These are phyloP conservation scores for Diploscapter pachys DNA, from an alignment of 1,140 invertebrate genomes.

Conservation along the genomic window DNA sequence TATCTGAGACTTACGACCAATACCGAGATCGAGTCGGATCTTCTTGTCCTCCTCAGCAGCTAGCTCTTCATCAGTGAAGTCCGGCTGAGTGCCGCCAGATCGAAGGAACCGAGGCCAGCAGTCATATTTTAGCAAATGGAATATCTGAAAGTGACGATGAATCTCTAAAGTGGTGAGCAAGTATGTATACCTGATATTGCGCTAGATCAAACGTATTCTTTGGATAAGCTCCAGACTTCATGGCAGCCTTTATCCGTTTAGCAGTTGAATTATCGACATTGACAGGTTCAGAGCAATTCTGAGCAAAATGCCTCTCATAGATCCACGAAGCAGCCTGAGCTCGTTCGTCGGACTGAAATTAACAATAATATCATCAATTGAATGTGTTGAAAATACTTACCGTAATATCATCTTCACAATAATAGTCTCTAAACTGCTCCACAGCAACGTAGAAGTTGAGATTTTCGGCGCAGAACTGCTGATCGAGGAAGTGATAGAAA, in stretches of 20 bases:
- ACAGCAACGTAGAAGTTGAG: conserved; percentile 57
- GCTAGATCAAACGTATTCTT: conserved; percentile 53
- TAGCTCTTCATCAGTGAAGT: conserved; percentile 36
- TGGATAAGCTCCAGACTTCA: conserved; percentile 42
- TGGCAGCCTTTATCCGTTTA: conserved; percentile 47
- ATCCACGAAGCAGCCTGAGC: conserved; percentile 44
- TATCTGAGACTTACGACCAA: no score
- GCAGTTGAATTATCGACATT: conserved; percentile 56
- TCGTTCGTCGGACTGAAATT: conserved; percentile 43
- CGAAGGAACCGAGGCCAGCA: conserved; percentile 55
- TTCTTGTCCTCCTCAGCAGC: conserved; percentile 31
- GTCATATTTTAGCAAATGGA: conserved; percentile 56
- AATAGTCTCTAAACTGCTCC: conserved; percentile 52
- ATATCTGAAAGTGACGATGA: conserved; percentile 43
- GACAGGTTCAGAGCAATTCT: conserved; percentile 54
- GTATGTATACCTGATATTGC: conserved; percentile 49
- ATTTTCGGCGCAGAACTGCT: conserved; percentile 57
- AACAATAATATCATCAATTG: background rate
- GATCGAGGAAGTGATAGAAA: conserved; percentile 49
- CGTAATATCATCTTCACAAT: conserved; percentile 26
- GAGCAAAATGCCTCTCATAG: conserved; percentile 54
- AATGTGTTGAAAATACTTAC: conserved; percentile 15
- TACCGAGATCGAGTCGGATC: conserved; percentile 1
- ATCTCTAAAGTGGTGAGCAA: background rate
- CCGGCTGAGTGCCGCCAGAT: conserved; percentile 46